These are phyloP conservation scores for Astropecten irregularis DNA, from an alignment of 53 echinoderm and acorn worm species.

Conservation along the genomic window DNA sequence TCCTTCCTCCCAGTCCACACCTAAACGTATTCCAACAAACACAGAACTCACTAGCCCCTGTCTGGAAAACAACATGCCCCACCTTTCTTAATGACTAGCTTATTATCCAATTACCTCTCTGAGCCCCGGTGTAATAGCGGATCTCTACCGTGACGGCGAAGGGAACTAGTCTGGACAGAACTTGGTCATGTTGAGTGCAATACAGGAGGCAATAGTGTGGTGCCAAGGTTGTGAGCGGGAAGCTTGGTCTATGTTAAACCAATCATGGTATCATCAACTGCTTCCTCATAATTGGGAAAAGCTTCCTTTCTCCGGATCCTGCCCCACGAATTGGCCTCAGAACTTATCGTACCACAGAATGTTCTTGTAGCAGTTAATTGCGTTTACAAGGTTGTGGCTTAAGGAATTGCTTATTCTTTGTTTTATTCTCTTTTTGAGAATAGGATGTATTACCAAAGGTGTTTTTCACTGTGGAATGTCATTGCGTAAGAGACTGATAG, in stretches of 20 bases:
- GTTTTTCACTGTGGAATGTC: too few species aligned
- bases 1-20: too few species aligned
- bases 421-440: too few species aligned
- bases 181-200: background rate
- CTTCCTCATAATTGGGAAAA: conserved; percentile 29
- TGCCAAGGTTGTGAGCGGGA: conserved; percentile 10
- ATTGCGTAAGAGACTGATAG: too few species aligned
- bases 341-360: too few species aligned
- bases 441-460: too few species aligned
- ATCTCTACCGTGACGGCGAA: background rate
- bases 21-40: too few species aligned
- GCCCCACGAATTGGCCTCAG: too few species aligned
- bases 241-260: conserved; percentile 7
- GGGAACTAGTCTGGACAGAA: conserved; percentile 35
- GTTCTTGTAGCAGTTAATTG: too few species aligned
- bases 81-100: background rate
- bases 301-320: background rate
- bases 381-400: too few species aligned
- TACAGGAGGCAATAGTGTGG: conserved; percentile 14
- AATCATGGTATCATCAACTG: conserved; percentile 24
- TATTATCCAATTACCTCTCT: background rate
- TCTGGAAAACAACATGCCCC: background rate
- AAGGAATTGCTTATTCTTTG: too few species aligned
- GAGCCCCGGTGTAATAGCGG: background rate
- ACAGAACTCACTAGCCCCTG: too few species aligned